Evolutionary conservation across 2,797 vertebrate genomes (phyloP), one percentile per base, ranked within the genome.

Genomic region (Etheostoma nigrum): DNA sequence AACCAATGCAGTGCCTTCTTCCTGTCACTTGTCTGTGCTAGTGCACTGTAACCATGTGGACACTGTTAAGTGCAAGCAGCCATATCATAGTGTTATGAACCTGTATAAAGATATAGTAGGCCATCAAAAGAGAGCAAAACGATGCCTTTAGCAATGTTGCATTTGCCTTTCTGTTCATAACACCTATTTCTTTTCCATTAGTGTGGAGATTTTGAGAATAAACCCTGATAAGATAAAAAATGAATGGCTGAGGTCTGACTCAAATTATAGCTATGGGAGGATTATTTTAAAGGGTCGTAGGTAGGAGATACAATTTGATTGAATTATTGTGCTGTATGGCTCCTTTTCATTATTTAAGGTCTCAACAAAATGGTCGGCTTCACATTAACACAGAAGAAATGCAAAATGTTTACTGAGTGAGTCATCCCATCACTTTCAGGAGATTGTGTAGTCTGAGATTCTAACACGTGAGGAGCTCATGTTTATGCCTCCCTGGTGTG

Each of bases 1-100:
- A 15, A 55, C n/a, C 30, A n/a, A 30, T 89, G 90, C 74, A 93
- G 80, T 92, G 62, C 61, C 76, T 40, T 25, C 15, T 62, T 67
- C 83, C 68, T 74, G 79, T 60, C 92, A 88, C 90, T 89, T 77
- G 92, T 92, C 76, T 83, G 89, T 82, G 89, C 92, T 93, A 76
- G 69, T 85, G 88, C 23, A 64, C 87, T 77, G 58, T 57, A 9
- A 44, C 10, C 36, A 40, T 40, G 10, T 40, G 36, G 30, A 51
- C 58, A 52, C 52, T 45, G 6, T 51, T 48, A 64, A 48, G 23
- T 27, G 45, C 36, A 53, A 52, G 48, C 48, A 59, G 69, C 65
- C 19, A 23, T 14, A 65, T 73, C 44, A 45, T 7, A 42, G 47
- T 59, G 72, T 72, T 53, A 59, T 67, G 63, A 87, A 77, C 59